Conservation (phyloP, 1,140 invertebrate species). For the Charaxes varanes region DNA sequence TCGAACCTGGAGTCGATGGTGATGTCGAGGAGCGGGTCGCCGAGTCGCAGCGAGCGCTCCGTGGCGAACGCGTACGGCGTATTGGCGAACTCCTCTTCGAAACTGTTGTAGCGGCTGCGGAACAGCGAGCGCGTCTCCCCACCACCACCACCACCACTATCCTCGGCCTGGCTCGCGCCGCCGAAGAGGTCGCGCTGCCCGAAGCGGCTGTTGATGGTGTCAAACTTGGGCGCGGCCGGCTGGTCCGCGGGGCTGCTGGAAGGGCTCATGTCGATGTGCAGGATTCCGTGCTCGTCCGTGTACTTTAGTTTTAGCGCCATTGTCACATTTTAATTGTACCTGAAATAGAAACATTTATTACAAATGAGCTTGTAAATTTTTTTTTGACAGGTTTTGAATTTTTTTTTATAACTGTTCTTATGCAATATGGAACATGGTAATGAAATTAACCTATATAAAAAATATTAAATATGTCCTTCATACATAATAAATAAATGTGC, state of each 20-base stretch:
- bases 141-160: constrained; percentile 13
- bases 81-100: constrained; percentile 68
- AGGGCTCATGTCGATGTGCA: constrained; percentile 61
- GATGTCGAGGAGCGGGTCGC: constrained; percentile 42
- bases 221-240: constrained; percentile 50
- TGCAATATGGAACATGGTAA: no score
- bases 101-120: constrained; percentile 66
- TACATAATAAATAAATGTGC: no score
- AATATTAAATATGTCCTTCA: no score
- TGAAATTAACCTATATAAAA: no score
- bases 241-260: constrained; percentile 30
- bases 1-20: constrained; percentile 44
- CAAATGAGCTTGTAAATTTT: no score
- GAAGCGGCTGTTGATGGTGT: constrained; percentile 61
- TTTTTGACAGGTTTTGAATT: no score
- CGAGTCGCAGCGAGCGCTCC: constrained; percentile 33
- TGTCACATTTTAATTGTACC: constrained; percentile 21
- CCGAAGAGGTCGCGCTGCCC: constrained; percentile 60
- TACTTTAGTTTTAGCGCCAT: constrained; percentile 67
- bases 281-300: constrained; percentile 60
- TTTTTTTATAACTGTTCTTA: no score
- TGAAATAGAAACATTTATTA: background rate
- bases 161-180: constrained; percentile 42
- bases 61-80: constrained; percentile 70
- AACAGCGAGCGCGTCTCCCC: constrained; percentile 55